Evolutionary conservation across 2,888 invertebrate genomes (phyloP), one percentile per base, ranked within the genome.

Genomic region (Drosophila histrio): DNA sequence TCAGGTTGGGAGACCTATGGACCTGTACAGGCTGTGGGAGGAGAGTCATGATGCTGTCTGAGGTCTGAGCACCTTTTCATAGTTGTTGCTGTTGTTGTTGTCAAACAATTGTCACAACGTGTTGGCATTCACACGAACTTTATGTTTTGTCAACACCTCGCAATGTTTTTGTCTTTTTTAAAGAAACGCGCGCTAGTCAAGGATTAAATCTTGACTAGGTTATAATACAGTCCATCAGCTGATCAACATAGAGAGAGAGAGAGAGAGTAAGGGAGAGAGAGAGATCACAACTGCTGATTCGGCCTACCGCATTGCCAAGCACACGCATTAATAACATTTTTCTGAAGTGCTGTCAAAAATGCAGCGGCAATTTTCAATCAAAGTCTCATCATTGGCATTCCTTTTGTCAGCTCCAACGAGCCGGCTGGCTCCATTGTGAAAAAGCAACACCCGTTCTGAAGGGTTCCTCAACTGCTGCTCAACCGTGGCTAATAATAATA

Each of bases 291-390:
- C 28, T 47, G 28, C 15, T 53, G 47, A 13, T 56, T 50, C 38
- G 76, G 68, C 90, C 90, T 90, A 90, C 90, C 90, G 90, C 90
- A 90, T 74, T 79, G 71, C 79, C 61, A 59, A 8, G 9, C 26
- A 47, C 38, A 44, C 43, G 78, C 86, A 88, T 89, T 86, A 89
- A 88, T 88, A 86, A 80, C 75, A 75, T 72, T 76, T 60, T 73
- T 61, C 56, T 73, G 72, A 46, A 58, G 74, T 69, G 77, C 72
- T 85, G 87, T 87, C 87, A 89, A 87, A 81, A 78, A 71, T 71
- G 75, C 85, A 77, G 86, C 86, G 89, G 90, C 89, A 80, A 88
- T 84, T 88, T 89, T 90, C 89, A 89, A 90, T 90, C 90, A 89
- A 81, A 86, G 62, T 50, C 59, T 38, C 71, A 53, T 44, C 60